Percentiles rank a stretch among this genome's conserved stretches.
Evolutionary conservation across 2,888 invertebrate genomes (phyloP).

Genomic region (Drosophila hawaiiensis): DNA sequence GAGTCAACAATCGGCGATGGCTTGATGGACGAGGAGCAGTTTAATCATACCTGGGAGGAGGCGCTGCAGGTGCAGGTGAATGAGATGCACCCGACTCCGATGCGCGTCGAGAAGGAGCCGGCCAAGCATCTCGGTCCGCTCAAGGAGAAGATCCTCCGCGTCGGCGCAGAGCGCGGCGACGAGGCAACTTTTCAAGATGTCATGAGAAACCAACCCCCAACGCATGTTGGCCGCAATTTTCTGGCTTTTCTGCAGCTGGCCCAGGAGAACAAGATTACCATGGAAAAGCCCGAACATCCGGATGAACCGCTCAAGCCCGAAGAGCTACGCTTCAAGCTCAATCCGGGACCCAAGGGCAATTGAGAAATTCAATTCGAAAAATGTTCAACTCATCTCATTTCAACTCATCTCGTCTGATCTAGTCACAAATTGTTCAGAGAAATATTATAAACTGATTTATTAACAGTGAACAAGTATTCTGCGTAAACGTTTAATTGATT

Average conservation of each 20-base stretch:
- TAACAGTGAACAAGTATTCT: too few relatives aligned
- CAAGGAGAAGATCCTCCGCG: not conserved
- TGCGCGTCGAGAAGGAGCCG: accelerated
- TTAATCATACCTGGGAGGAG: too few relatives aligned
- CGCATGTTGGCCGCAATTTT: too few relatives aligned
- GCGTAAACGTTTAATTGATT: not conserved
- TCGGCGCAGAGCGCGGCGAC: not conserved
- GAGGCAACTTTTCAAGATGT: not conserved
- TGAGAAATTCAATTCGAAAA: not conserved
- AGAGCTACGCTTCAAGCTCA: not conserved
- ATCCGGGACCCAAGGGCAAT: accelerated
- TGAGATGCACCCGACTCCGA: too few relatives aligned
- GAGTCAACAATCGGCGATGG: accelerated
- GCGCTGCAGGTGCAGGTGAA: too few relatives aligned
- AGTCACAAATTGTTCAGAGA: not conserved
- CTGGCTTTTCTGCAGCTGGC: accelerated
- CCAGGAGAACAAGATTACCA: not conserved
- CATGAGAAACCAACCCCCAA: not conserved
- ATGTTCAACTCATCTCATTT: not conserved
- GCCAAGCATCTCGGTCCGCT: not conserved
- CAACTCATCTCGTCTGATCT: not conserved
- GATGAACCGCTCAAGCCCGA: accelerated
- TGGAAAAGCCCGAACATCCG: not conserved
- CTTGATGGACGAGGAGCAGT: too few relatives aligned
- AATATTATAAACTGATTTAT: not conserved